Evolutionary conservation across 92 coral and sea anemone genomes (phyloP).

Genomic region (Micromussa lordhowensis): DNA sequence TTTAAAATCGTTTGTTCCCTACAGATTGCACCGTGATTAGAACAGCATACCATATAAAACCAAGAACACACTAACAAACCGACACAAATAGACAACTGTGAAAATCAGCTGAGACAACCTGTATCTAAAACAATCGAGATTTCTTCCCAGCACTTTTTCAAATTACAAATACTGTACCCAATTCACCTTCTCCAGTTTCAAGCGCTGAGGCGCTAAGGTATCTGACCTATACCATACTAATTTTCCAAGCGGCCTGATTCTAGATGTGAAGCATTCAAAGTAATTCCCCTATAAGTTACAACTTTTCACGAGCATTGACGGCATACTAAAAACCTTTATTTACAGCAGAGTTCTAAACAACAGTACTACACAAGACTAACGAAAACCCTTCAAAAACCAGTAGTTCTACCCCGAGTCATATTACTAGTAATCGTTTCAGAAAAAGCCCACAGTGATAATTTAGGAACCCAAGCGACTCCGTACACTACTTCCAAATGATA

Average conservation of each 20-base stretch:
- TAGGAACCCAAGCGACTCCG: background rate
- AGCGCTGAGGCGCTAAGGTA: too few species aligned
- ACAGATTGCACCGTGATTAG: background rate
- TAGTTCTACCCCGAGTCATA: background rate
- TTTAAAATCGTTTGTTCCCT: too few species aligned
- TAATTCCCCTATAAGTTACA: constrained; percentile 1
- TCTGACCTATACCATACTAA: too few species aligned
- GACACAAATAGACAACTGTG: background rate
- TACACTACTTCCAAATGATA: background rate
- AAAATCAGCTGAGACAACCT: background rate
- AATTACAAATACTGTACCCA: background rate
- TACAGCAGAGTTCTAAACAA: background rate
- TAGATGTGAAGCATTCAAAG: background rate
- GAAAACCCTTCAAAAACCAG: background rate
- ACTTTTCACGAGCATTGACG: background rate
- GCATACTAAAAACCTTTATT: background rate
- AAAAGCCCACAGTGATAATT: background rate
- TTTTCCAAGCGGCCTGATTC: background rate
- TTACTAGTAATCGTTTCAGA: background rate
- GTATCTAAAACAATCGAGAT: background rate
- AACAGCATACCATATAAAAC: background rate
- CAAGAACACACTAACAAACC: background rate
- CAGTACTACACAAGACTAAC: background rate
- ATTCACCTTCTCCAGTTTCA: background rate
- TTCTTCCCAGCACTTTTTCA: background rate